Base-by-base conservation (phyloP, 2,797 vertebrate species). In the Cossypha caffra region DNA sequence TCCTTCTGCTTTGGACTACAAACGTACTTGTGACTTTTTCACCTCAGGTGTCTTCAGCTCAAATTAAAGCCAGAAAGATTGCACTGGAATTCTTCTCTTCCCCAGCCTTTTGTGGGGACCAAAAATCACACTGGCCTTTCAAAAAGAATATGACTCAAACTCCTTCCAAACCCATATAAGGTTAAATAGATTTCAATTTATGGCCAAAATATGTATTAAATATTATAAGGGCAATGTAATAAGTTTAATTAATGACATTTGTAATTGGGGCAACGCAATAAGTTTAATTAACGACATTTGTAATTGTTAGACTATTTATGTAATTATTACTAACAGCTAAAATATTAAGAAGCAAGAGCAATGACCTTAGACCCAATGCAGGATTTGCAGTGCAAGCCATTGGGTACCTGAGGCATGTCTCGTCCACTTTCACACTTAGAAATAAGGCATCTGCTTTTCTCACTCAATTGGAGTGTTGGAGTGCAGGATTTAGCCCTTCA, bases 341-440 rank as follows among this genome's bases (percentile, higher is more conserved):
- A 55, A 69, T 45, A 57, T 29, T 54, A 42, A 72, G 72, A 90
- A 88, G 2, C 11, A 35, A 38, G 35, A 68, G 9, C 33, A 37
- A 10, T 66, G 16, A 48, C 15, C 16, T 37, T 18, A 37, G 21
- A 37, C 4, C 5, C 18, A 35, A 0, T 6, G 16, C 1, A 7
- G 58, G 38, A n/a, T 50, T 61, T 75, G 26, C 35, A 52, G 51
- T 20, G 38, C 12, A 62, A 71, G 26, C 18, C 31, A 16, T 6
- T 77, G 37, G 16, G 23, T 18, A 4, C 7, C 45, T 42, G 42
- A 58, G 35, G 20, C 21, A 64, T 42, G 25, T 45, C 45, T 37
- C 42, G 35, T n/a, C 45, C 80, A 20, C n/a, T n/a, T 61, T 4
- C 21, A 14, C 9, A 11, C 38, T 55, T 24, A 51, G 59, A 67